Evolutionary conservation across 1,140 invertebrate genomes (phyloP).

Genomic region (Habropoda laboriosa): DNA sequence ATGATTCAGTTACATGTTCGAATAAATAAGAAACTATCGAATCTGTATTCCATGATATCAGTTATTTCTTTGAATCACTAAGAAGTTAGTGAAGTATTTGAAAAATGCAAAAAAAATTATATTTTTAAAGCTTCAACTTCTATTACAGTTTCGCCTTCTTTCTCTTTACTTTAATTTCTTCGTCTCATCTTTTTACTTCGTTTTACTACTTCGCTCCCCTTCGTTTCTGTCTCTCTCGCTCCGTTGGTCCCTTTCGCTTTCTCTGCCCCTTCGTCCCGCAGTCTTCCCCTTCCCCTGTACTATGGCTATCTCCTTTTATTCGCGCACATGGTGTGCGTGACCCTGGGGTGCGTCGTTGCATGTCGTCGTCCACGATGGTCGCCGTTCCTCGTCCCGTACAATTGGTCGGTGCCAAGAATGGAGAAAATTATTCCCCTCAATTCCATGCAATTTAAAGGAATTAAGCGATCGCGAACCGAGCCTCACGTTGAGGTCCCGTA

Average conservation of each 20-base stretch:
- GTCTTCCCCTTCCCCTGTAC: not conserved
- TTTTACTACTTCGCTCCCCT: not conserved
- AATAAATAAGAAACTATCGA: no score
- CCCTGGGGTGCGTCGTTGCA: conserved; percentile 70
- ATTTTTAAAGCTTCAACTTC: no score
- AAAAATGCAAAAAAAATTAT: no score
- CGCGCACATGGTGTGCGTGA: conserved; percentile 58
- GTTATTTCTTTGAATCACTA: no score
- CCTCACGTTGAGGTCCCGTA: conserved; percentile 20
- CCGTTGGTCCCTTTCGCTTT: not conserved
- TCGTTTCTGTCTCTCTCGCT: not conserved
- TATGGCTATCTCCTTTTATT: conserved; percentile 21
- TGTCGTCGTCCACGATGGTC: conserved; percentile 50
- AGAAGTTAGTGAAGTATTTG: no score
- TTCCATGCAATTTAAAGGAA: conserved; percentile 79
- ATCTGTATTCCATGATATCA: no score
- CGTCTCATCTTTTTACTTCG: conserved; percentile 2
- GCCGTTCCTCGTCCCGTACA: conserved; percentile 62
- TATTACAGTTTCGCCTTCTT: not conserved
- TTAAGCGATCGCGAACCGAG: conserved; percentile 71
- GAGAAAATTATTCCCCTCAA: conserved; percentile 79
- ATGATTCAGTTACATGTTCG: no score
- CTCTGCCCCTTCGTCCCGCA: not conserved
- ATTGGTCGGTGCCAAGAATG: conserved; percentile 74
- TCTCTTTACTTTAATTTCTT: conserved; percentile 18